Base-by-base conservation (phyloP, 2,797 vertebrate species). In the Chiroxiphia lanceolata region DNA sequence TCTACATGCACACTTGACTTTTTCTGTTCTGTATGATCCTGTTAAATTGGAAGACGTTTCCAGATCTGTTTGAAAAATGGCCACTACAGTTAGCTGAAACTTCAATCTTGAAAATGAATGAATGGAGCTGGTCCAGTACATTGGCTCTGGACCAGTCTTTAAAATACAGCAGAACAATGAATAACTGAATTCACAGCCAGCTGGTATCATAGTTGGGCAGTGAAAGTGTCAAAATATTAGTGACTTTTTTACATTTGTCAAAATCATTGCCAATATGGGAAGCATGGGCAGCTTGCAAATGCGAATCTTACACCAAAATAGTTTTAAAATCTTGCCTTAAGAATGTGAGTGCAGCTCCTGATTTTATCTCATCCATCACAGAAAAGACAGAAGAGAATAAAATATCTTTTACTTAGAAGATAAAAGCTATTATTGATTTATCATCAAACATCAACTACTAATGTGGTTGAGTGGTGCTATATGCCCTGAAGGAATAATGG, bases 141-240 rank as follows among this genome's bases (percentile, higher is more conserved):
- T 98, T 99, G 99, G 99, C 99, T 98, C 93, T 96, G 97, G 97
- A 98, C 99, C 99, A 99, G 99, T 99, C 98, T 98, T 98, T 98
- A 98, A 98, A 98, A 98, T 98, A 98, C 97, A 98, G 97, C 97
- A 97, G 98, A 98, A 98, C 98, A 98, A 98, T 98, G 97, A 98
- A 97, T 96, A 98, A 98, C 94, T 96, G 97, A 98, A 98, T 99
- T 99, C 98, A 97, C 98, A 99, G 99, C 99, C 99, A 99, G 98
- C 98, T 99, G 98, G 98, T 98, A 99, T 99, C 99, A 98, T 97
- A 97, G 95, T 97, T 98, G 98, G 98, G 98, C 98, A 98, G 98
- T 94, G 93, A 97, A 97, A 97, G 98, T 98, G 98, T 98, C 98
- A 98, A 98, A 98, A 98, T 98, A 98, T 98, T 98, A 98, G 98